Conservation (phyloP, 2,113 vertebrate genomes). For the Myodes glareolus region DNA sequence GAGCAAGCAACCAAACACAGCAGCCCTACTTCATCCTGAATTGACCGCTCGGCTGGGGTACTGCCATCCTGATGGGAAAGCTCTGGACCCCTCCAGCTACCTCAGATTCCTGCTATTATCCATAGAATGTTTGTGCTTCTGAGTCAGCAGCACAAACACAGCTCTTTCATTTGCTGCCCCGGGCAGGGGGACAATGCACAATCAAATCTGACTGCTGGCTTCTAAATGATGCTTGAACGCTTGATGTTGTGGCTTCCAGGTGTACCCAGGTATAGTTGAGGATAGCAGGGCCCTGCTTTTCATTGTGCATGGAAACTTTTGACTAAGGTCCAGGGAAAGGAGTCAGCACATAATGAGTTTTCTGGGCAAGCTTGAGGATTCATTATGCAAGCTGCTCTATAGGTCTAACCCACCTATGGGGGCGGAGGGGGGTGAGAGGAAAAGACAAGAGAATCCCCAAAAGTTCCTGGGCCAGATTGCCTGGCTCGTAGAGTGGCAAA, state of each 20-base stretch:
- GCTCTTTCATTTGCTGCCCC: not conserved
- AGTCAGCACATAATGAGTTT: not conserved
- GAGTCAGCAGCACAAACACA: not conserved
- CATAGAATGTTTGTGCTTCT: not conserved
- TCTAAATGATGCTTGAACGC: not conserved
- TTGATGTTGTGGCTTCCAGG: accelerated
- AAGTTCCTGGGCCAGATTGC: not conserved
- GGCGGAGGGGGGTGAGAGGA: not conserved
- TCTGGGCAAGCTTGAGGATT: too few species aligned
- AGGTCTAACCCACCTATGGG: not conserved
- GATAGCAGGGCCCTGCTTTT: not conserved
- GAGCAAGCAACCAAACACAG: accelerated
- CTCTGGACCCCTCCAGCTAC: not conserved
- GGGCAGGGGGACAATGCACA: not conserved
- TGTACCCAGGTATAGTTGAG: not conserved
- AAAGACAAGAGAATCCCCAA: not conserved
- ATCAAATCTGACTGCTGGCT: not conserved
- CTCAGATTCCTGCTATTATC: not conserved
- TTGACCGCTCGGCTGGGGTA: not conserved
- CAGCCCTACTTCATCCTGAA: not conserved
- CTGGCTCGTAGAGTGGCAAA: not conserved
- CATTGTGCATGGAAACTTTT: not conserved
- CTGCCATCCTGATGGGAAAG: accelerated
- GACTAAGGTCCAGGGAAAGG: not conserved
- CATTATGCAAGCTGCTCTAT: not conserved